Conservation (phyloP, 92 coral and sea anemone genomes). For the Diadumene lineata region DNA sequence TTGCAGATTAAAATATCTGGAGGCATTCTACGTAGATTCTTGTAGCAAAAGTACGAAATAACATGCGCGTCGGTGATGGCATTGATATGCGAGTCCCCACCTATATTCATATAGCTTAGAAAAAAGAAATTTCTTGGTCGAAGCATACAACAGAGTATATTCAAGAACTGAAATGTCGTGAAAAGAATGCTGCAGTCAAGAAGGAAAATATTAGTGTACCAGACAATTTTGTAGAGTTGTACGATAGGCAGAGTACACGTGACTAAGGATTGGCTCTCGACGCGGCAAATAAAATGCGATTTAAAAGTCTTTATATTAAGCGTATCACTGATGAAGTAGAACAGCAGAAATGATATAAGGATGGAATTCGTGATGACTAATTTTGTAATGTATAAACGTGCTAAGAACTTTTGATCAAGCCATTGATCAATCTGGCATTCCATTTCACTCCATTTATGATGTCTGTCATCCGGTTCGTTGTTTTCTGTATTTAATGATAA, state of each 20-base stretch:
- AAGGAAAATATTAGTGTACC: conserved; percentile 56
- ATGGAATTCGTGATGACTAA: conserved; percentile 55
- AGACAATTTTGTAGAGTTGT: conserved; percentile 46
- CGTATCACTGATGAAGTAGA: conserved; percentile 48
- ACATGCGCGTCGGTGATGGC: conserved; percentile 60
- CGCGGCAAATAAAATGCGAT: conserved; percentile 68
- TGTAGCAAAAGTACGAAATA: conserved; percentile 71
- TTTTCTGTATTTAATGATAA: conserved; percentile 8
- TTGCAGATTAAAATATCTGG: conserved; percentile 35
- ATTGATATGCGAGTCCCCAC: conserved; percentile 20
- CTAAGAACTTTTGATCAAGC: conserved; percentile 51
- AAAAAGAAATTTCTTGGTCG: conserved; percentile 62
- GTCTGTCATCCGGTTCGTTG: conserved; percentile 17
- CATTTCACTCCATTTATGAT: conserved; percentile 35
- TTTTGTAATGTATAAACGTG: conserved; percentile 61
- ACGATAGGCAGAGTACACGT: conserved; percentile 60
- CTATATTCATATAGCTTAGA: conserved; percentile 39
- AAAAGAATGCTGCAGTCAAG: conserved; percentile 60
- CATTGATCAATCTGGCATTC: conserved; percentile 54
- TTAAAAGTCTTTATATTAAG: conserved; percentile 57
- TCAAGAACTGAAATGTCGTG: conserved; percentile 60
- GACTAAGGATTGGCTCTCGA: conserved; percentile 57
- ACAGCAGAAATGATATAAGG: conserved; percentile 43
- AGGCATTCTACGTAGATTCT: conserved; percentile 55
- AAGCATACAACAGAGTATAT: conserved; percentile 66